Percentiles rank a stretch among this genome's conserved stretches.
These are phyloP conservation scores for Prenolepis imparis DNA, from an alignment of 2,888 invertebrate genomes.

Conservation along the genomic window DNA sequence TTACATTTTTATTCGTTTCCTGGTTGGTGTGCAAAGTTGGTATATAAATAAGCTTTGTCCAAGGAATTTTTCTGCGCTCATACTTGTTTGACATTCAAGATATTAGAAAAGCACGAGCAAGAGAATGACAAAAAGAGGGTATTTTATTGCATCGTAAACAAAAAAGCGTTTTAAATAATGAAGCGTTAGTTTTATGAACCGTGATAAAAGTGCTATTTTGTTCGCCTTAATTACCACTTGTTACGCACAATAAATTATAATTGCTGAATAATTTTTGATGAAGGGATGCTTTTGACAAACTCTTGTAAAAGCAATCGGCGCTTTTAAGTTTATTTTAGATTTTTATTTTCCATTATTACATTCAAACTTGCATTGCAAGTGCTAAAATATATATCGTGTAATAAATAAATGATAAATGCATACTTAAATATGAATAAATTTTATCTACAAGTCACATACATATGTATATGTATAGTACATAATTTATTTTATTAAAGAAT, in stretches of 20 bases:
- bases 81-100: slow-evolving; percentile 42
- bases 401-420: background rate
- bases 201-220: slow-evolving; percentile 34
- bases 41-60: slow-evolving; percentile 44
- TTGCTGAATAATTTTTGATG: slow-evolving; percentile 24
- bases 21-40: slow-evolving; percentile 33
- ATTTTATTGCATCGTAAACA: slow-evolving; percentile 6
- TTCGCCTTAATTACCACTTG: slow-evolving; percentile 34
- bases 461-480: background rate
- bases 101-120: background rate
- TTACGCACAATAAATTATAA: slow-evolving; percentile 28
- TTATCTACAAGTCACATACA: background rate
- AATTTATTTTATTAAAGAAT: slow-evolving; percentile 3
- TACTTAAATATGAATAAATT: slow-evolving; percentile 4
- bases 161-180: slow-evolving; percentile 27
- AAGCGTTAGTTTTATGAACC: slow-evolving; percentile 20
- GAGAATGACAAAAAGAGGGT: slow-evolving; percentile 4
- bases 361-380: background rate
- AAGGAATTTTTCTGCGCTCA: slow-evolving; percentile 31
- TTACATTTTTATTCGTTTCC: slow-evolving; percentile 42
- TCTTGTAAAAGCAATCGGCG: background rate
- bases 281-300: slow-evolving; percentile 3
- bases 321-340: background rate
- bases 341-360: background rate
- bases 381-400: background rate